Conservation (phyloP, 2,888 invertebrate genomes). For the Cremastinae sp. region DNA sequence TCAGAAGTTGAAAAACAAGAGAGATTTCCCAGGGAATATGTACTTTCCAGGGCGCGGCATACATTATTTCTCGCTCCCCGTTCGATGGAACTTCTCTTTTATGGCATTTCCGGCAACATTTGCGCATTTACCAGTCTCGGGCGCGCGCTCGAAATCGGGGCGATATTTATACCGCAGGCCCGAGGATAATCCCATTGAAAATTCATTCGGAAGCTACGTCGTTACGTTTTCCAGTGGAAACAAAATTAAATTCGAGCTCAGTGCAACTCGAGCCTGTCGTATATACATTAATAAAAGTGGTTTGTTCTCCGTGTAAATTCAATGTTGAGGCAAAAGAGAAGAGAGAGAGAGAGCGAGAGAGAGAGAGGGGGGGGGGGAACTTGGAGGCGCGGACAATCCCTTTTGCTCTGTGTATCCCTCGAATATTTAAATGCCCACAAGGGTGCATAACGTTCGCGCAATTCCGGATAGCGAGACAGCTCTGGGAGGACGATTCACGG, state of each 20-base stretch:
- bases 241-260: constrained; percentile 1
- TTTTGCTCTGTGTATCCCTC: not conserved
- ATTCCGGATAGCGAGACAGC: no score
- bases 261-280: not conserved
- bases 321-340: not conserved
- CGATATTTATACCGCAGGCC: constrained; percentile 12
- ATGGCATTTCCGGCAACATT: constrained; percentile 21
- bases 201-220: constrained; percentile 26
- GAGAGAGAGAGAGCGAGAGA: not conserved
- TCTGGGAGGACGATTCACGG: no score
- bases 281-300: constrained; percentile 1
- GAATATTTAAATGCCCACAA: constrained; percentile 15
- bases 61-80: not conserved
- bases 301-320: not conserved
- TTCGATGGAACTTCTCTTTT: constrained; percentile 5
- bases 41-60: constrained; percentile 2
- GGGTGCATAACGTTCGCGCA: not conserved
- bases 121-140: not conserved
- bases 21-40: not conserved
- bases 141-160: constrained; percentile 12
- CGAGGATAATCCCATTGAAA: constrained; percentile 24
- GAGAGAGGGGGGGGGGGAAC: constrained; percentile 2
- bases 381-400: constrained; percentile 7
- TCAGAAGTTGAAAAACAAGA: constrained; percentile 4
- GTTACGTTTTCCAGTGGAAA: constrained; percentile 4